Conservation (phyloP, 2,113 vertebrate genomes). For the Sclerurus mexicanus region DNA sequence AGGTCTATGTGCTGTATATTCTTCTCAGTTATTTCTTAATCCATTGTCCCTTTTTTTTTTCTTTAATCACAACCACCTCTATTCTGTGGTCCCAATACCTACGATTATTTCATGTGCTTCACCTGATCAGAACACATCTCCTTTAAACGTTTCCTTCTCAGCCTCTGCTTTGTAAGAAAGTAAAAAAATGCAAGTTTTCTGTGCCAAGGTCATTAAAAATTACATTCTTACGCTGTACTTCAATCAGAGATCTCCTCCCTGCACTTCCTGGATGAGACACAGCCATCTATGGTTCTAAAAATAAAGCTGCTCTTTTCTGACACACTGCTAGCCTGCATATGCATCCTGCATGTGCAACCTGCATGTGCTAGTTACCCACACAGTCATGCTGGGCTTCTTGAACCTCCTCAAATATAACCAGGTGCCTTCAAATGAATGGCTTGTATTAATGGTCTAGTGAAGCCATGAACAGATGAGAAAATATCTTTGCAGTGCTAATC, state of each 20-base stretch:
- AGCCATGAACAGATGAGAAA: neutral
- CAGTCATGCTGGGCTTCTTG: neutral
- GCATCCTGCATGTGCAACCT: neutral
- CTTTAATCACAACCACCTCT: neutral
- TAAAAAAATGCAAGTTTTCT: neutral
- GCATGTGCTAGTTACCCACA: neutral
- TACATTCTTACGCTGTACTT: neutral
- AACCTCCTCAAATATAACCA: neutral
- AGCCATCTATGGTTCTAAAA: neutral
- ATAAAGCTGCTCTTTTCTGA: neutral
- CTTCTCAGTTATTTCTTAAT: neutral
- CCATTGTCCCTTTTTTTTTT: neutral
- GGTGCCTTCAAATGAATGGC: neutral
- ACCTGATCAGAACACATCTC: neutral
- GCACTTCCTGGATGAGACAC: constrained; percentile 28
- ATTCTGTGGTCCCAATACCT: neutral
- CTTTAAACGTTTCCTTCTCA: neutral
- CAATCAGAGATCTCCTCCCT: constrained; percentile 11
- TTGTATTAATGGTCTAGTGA: neutral
- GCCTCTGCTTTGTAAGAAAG: neutral
- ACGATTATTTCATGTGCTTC: neutral
- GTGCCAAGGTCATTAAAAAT: neutral
- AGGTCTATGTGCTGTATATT: neutral
- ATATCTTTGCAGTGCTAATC: neutral
- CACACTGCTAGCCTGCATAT: neutral